Base-by-base conservation (phyloP, 2,888 invertebrate genomes). In the Anarsia innoxiella region DNA sequence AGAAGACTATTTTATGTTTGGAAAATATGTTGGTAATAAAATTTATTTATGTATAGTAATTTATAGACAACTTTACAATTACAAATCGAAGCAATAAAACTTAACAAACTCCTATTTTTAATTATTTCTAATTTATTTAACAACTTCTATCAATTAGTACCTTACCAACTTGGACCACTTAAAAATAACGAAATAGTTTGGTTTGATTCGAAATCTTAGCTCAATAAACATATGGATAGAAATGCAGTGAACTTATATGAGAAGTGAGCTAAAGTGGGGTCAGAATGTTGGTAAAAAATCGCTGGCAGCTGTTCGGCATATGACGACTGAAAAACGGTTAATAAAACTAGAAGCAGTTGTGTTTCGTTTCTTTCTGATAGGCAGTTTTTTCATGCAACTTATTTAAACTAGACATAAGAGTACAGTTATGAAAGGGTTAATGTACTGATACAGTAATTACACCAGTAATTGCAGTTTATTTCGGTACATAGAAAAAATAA, bases 241-340 rank as follows among this genome's bases (percentile, higher is more conserved):
- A 12, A 26, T 26, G 34, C 11, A n/a, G n/a, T 34, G 16, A 16
- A 26, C 13, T n/a, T 31, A 10, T n/a, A 15, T 15, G 34, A 13
- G 28, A 35, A n/a, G 14, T 16, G 34, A 14, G 28, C 10, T n/a
- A 27, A 35, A 75, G 79, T 71, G 80, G 80, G 80, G 80, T 82
- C 80, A 82, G 71, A 80, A 76, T 70, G 63, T 56, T 64, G 69
- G 67, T 67, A 67, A 73, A 79, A 79, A 82, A 83, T 82, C 64
- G 65, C 57, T 69, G 56, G 67, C 83, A 83, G 82, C 73, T 84
- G 83, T 71, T 64, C 62, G 72, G 73, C 82, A 83, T 73, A 75
- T 76, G 76, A 67, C 54, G 52, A 56, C 58, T 58, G 64, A 60
- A 66, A 66, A 66, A 64, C 60, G 66, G 65, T 70, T 67, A 66